Evolutionary conservation across 2,888 invertebrate genomes (phyloP), one percentile per base, ranked within the genome.

Genomic region (Drosophila mayaguana): DNA sequence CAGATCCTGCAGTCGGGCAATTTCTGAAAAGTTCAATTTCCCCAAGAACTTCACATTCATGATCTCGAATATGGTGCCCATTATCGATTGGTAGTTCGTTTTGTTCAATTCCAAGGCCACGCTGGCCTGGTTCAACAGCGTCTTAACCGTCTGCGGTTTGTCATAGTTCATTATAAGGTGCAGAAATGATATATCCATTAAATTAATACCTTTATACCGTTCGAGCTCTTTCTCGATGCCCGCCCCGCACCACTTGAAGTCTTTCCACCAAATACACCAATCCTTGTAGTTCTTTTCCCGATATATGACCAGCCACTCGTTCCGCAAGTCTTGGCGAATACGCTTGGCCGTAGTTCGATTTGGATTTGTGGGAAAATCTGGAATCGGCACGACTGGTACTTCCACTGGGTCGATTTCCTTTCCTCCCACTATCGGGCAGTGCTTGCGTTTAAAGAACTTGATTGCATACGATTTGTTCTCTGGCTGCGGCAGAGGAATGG

Each of bases 201-300:
- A 50, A 53, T 75, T 36, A 8, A 63, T 54, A 16, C 67, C 60
- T 0, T 53, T 36, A 51, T 48, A 81, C 12, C 36, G 34, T 2
- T 18, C 22, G 11, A 84, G 48, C 20, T 87, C 40, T 9, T 43
- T 45, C 1, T 65, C 36, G 3, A 84, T 84, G 7, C 45, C 73
- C 5, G 16, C 7, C 4, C 62, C 72, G 12, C 77, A 78, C 55
- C 73, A 66, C 22, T 71, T 56, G 42, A 68, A 76, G 1, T 78
- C 75, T 8, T 22, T 25, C 85, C 85, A 86, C 83, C 83, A 86
- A 2, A 36, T 45, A 0, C 42, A n/a, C 85, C 85, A 86, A 1
- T 7, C 14, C 1, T 50, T 45, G 14, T 86, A 80, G 2, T 61
- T 25, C 12, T 59, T 55, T 1, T 7, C 16, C 0, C 32, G 18